These are phyloP conservation scores for Reticulitermes lucifugus DNA, from an alignment of 2,888 invertebrate genomes.

Conservation along the genomic window DNA sequence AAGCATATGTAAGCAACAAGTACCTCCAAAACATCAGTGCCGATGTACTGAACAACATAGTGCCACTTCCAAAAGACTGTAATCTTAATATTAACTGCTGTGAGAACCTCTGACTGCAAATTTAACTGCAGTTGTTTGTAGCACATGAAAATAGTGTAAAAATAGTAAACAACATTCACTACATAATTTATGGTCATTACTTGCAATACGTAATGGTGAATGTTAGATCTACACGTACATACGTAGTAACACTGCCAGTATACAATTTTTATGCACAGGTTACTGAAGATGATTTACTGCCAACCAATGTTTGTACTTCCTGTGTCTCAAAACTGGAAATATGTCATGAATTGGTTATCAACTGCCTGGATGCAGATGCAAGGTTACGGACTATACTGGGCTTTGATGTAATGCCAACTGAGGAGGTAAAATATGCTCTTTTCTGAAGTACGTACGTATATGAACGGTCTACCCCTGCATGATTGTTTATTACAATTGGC, in stretches of 20 bases:
- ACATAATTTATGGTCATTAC: not conserved
- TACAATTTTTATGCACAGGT: constrained; percentile 36
- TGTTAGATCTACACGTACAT: not conserved
- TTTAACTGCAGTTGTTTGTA: not conserved
- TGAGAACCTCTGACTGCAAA: no score
- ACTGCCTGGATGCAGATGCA: constrained; percentile 48
- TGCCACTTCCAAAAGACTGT: no score
- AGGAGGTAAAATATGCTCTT: not conserved
- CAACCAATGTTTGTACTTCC: constrained; percentile 44
- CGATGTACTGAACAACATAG: no score
- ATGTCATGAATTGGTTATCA: constrained; percentile 45
- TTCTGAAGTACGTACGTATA: no score
- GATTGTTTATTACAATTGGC: no score
- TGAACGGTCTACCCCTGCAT: no score
- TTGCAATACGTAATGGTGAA: not conserved
- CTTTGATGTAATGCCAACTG: not conserved
- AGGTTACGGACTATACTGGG: constrained; percentile 43
- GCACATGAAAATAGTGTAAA: not conserved
- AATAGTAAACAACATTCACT: not conserved
- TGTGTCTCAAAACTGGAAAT: constrained; percentile 49
- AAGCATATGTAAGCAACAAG: no score
- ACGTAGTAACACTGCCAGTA: not conserved
- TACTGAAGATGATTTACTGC: constrained; percentile 48
- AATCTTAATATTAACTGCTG: no score
- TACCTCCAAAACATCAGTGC: no score